Base-by-base conservation (phyloP, 2,113 vertebrate species). In the Actenoides hombroni region DNA sequence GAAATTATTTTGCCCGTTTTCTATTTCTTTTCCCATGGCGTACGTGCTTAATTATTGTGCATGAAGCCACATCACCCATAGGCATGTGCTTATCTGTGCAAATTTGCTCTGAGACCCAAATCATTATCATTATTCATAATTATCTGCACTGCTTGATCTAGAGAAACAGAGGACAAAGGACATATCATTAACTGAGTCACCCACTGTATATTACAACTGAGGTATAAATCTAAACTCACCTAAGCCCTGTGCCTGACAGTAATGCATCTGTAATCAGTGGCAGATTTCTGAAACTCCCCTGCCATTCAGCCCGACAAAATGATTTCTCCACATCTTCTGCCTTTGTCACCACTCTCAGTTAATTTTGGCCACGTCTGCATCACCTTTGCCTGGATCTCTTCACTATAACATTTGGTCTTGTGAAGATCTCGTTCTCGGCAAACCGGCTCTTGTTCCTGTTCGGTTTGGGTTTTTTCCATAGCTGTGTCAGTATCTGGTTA, bases 101-200 rank as follows among this genome's bases (percentile, higher is more conserved):
- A 56, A 96, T 97, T 86, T 86, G 63, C 78, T 74, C 60, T 68
- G 93, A 88, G 90, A 86, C 76, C 46, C 56, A 91, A 90, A 86
- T 91, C 42, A 48, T 96, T 79, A 74, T 92, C 88, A 91, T 95
- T 96, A 89, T 96, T 97, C 93, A 89, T 97, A 97, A 97, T 96
- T 94, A 97, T 83, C 93, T 94, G 51, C 91, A 42, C 65, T 92
- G 86, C 81, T 95, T 95, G 92, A 94, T 93, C 91, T 96, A 69
- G 87, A 97, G 94, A 94, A 96, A 83, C 79, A 64, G 40, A 59
- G 85, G 92, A 94, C 89, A 97, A 95, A 91, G 93, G 81, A 90
- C 68, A 63, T 92, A 68, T 56, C 94, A 89, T 96, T 97, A 92
- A 86, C 86, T 64, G 91, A 93, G 85, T 96, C 92, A 90, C 83